Conservation (phyloP, 2,888 invertebrate genomes). For the Alcis repandata region DNA sequence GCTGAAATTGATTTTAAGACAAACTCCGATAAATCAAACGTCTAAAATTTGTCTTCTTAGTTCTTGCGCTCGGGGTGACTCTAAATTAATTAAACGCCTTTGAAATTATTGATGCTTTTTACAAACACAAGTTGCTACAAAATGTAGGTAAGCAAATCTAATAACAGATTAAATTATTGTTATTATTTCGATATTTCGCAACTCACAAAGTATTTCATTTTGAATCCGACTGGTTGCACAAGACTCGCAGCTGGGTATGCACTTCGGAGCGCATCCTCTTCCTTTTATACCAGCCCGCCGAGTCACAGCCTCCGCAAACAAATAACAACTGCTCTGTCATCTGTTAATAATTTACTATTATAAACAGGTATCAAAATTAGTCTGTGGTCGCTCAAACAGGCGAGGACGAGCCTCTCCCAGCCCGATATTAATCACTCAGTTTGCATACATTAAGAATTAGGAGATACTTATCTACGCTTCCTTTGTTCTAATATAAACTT, state of each 20-base stretch:
- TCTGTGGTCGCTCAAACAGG: slow-evolving; percentile 18
- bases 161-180: too few species aligned
- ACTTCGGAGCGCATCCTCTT: slow-evolving; percentile 43
- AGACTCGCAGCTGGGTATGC: slow-evolving; percentile 50
- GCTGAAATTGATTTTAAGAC: too few species aligned
- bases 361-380: slow-evolving; percentile 20
- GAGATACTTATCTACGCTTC: slow-evolving; percentile 6
- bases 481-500: slow-evolving; percentile 9
- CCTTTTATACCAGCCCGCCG: slow-evolving; percentile 59
- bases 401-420: slow-evolving; percentile 31
- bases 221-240: slow-evolving; percentile 38
- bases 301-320: slow-evolving; percentile 19
- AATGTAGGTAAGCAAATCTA: too few species aligned
- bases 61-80: too few species aligned
- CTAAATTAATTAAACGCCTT: too few species aligned
- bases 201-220: slow-evolving; percentile 73
- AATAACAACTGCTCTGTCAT: slow-evolving; percentile 15
- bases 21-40: too few species aligned
- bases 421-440: slow-evolving; percentile 11
- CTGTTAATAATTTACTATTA: slow-evolving; percentile 10
- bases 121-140: too few species aligned
- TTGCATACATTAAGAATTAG: slow-evolving; percentile 14
- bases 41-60: too few species aligned
- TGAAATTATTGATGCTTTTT: too few species aligned
- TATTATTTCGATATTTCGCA: not conserved